These are phyloP conservation scores for Zaprionus bogoriensis DNA, from an alignment of 2,888 invertebrate genomes.

Conservation along the genomic window DNA sequence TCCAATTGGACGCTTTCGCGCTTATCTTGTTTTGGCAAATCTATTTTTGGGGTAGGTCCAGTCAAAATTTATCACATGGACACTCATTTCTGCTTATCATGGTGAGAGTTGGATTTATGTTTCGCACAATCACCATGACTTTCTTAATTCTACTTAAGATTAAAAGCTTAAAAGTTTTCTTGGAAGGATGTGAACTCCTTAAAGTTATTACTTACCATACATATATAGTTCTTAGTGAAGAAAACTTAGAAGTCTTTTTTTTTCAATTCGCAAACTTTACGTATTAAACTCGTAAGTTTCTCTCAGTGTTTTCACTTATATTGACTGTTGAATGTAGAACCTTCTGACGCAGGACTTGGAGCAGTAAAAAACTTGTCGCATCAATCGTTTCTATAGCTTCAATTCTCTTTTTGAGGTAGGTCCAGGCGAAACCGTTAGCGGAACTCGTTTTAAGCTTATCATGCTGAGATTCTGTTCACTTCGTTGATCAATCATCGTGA, in stretches of 20 bases:
- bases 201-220: too few species aligned
- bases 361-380: background rate
- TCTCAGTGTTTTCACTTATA: too few species aligned
- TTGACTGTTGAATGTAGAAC: background rate
- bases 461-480: conserved; percentile 11
- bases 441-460: conserved; percentile 15
- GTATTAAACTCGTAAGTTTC: too few species aligned
- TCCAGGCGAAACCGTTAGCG: background rate
- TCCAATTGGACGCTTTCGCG: conserved; percentile 2
- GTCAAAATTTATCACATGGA: background rate
- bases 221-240: too few species aligned
- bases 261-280: too few species aligned
- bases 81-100: conserved; percentile 2
- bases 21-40: conserved; percentile 15
- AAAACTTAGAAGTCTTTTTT: too few species aligned
- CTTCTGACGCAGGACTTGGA: background rate
- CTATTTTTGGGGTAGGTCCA: conserved; percentile 57
- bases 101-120: conserved; percentile 11
- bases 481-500: conserved; percentile 40
- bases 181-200: background rate
- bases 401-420: background rate
- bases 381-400: background rate
- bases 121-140: conserved; percentile 33
- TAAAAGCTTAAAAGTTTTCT: background rate
- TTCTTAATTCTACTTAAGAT: background rate